Evolutionary conservation across 2,888 invertebrate genomes (phyloP), one percentile per base, ranked within the genome.

Genomic region (Argyra leucocephala): DNA sequence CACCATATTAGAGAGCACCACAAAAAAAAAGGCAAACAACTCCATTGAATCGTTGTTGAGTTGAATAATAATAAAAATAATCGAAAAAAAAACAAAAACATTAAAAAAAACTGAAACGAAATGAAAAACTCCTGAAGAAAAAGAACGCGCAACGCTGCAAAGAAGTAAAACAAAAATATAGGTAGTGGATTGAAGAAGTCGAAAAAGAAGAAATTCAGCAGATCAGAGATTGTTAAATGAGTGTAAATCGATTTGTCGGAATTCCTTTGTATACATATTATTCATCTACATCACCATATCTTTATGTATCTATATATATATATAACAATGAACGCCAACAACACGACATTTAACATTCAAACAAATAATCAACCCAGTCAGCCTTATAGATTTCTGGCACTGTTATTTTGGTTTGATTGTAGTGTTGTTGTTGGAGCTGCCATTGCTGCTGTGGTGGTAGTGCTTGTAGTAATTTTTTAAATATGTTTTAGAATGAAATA

Each of bases 151-250:
- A 48, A 48, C 48, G n/a, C 7, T 18, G 18, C 31, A 31, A 31
- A 31, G 31, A 31, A 31, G 31, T n/a, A n/a, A n/a, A n/a, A n/a
- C n/a, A n/a, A n/a, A n/a, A n/a, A n/a, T n/a, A n/a, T n/a, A n/a
- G n/a, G n/a, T n/a, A n/a, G n/a, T n/a, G 31, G 12, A 31, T 31
- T 6, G 12, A 31, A 31, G 31, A 31, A 31, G 31, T 12, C 7
- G 31, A 31, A 31, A 12, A 31, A 31, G 31, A 48, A 48, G 48
- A 48, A 18, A 48, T 48, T 48, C 48, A 48, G 48, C 15, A 48
- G 48, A 48, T 48, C 48, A 48, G 48, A 48, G 48, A 48, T 48
- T 48, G 48, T 48, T 48, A 48, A 48, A 48, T 48, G 48, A 48
- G 48, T 48, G 48, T 48, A 48, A 48, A 48, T 48, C 48, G 48